phyloP scores from a whole-genome alignment of 2,797 vertebrate species.

The Poeciliopsis turneri region DNA sequence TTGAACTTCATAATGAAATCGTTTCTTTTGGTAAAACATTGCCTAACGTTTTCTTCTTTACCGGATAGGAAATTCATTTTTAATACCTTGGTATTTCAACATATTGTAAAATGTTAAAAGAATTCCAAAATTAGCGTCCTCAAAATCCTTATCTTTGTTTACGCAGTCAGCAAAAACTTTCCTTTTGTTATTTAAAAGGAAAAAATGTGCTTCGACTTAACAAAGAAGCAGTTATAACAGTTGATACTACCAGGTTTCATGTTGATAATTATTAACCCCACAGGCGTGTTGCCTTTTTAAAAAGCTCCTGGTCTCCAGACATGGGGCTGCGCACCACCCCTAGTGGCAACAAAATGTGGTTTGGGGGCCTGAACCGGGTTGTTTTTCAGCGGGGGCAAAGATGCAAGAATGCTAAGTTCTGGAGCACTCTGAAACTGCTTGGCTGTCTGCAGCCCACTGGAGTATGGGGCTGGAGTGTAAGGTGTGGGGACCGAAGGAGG shows the following conservation, averaged over 20 bases:
- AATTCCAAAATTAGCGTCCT: slow-evolving; percentile 3
- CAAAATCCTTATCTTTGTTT: slow-evolving; percentile 8
- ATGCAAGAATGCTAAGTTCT: slow-evolving; percentile 77
- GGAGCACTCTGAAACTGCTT: slow-evolving; percentile 86
- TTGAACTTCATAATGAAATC: not conserved
- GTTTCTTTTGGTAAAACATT: not conserved
- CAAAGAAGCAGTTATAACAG: slow-evolving; percentile 16
- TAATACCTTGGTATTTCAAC: not conserved
- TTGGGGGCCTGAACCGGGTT: slow-evolving; percentile 87
- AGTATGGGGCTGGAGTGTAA: slow-evolving; percentile 70
- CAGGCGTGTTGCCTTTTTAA: slow-evolving; percentile 33
- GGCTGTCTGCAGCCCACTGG: slow-evolving; percentile 74
- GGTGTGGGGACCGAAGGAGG: slow-evolving; percentile 60
- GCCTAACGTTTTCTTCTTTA: not conserved
- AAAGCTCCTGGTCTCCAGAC: slow-evolving; percentile 90
- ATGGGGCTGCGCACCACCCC: slow-evolving; percentile 87
- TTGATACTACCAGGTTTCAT: not conserved
- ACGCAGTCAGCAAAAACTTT: not conserved
- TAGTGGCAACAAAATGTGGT: slow-evolving; percentile 92
- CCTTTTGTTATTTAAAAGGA: not conserved
- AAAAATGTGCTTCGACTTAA: slow-evolving; percentile 2
- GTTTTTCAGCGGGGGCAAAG: slow-evolving; percentile 72
- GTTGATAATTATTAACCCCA: slow-evolving; percentile 1
- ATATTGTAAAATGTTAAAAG: not conserved
- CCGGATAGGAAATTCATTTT: not conserved